A percentile compares a stretch with the other conserved stretches of the same genome.
phyloP scores from a whole-genome alignment of 2,113 vertebrate genomes.

The Nannospalax galili region DNA sequence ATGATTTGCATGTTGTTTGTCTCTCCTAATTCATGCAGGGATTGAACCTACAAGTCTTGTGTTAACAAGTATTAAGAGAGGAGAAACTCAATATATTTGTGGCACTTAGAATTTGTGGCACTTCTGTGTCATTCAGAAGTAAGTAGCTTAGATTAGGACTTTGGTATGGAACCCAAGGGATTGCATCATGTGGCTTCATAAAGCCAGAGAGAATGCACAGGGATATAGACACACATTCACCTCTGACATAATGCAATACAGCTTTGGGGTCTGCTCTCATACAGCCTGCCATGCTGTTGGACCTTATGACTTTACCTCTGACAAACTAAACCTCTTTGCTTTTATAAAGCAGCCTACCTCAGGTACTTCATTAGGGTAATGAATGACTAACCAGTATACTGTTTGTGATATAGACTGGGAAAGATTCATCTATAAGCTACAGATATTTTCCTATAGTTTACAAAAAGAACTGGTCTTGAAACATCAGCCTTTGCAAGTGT shows the following conservation, averaged over 20 bases:
- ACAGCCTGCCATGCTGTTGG: background rate
- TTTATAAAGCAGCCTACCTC: background rate
- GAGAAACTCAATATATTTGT: background rate
- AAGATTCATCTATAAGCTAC: background rate
- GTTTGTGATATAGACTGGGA: conserved; percentile 16
- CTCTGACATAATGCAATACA: background rate
- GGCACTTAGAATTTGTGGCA: background rate
- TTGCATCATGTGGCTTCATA: background rate
- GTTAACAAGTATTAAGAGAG: background rate
- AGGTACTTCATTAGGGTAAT: background rate
- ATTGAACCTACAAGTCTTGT: background rate
- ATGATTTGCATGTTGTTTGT: background rate
- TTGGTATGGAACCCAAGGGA: too few species aligned
- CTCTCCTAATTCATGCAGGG: background rate
- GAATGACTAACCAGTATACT: background rate
- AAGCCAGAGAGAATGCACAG: background rate
- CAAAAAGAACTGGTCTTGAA: conserved; percentile 21
- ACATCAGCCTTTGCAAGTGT: background rate
- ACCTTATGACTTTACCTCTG: background rate
- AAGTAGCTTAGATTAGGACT: background rate
- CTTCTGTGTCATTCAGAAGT: background rate
- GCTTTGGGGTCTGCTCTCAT: background rate
- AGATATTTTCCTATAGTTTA: background rate
- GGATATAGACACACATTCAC: background rate
- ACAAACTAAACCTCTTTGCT: background rate